Base-by-base conservation (phyloP, 2,888 invertebrate genomes). In the Petrolisthes cinctipes region DNA sequence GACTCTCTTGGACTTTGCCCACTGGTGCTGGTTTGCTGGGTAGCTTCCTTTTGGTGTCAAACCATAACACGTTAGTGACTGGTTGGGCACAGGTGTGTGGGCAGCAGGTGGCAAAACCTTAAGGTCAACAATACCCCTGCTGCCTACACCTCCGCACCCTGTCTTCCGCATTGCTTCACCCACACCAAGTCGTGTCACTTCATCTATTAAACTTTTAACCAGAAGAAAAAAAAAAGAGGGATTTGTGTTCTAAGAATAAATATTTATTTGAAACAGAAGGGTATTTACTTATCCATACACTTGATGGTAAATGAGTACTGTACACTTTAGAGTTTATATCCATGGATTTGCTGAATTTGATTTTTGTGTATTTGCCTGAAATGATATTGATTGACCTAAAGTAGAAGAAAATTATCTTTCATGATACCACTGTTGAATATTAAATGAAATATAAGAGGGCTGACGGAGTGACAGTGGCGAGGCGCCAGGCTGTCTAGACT, bases 221-320 rank as follows among this genome's bases (percentile, higher is more conserved):
- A 79, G 75, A 86, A 78, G 79, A 86, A 86, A 76, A 83, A 20
- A 82, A 61, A 82, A 82, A 81, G 68, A 85, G 88, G 88, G 88
- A 88, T 88, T 89, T 89, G 86, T 89, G 89, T 85, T 89, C 85
- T 87, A 86, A 86, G 84, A 89, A 89, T 89, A 89, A 89, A 89
- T 89, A 89, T 89, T 89, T 89, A 89, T 89, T 89, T 86, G 86
- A 89, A 89, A 80, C 68, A 86, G 20, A 53, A 73, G 53, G 54
- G 54, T 83, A 68, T 78, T 51, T 86, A 80, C 75, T 76, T 81
- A 76, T 82, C 56, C 73, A 37, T 37, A 37, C 37, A 37, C 37
- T 37, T 37, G 0, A 37, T 37, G 37, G 37, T 37, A 37, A 37
- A 37, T 37, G 37, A 37, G 37, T 37, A 37, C 37, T 37, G 37